Base-by-base conservation (phyloP, 2,113 vertebrate genomes). In the Phainopepla nitens region DNA sequence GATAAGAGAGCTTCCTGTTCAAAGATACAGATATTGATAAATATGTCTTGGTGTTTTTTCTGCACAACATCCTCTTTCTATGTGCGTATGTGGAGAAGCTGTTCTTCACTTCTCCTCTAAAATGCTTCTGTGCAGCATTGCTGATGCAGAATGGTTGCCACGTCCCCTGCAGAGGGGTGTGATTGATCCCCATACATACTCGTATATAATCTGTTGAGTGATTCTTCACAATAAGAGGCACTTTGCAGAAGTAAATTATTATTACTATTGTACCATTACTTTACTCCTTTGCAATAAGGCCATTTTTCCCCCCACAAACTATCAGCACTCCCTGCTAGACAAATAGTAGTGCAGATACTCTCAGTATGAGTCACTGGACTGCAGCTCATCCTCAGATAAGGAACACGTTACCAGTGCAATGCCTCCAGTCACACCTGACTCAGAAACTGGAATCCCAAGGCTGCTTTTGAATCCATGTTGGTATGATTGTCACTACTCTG, bases 231-330 rank as follows among this genome's bases (percentile, higher is more conserved):
- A 41, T 57, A 87, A 93, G 83, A 96, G 92, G 79, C 64, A 65
- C 81, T 95, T 92, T 58, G 76, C 75, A 84, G 64, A 93, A 95
- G 68, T 89, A 94, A 96, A 51, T 94, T 89, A 82, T 95, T 93
- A 64, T 84, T 80, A 57, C 93, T 92, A 49, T 71, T 42, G 15
- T 81, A 51, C 82, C 81, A 93, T 92, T 94, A 83, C 69, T 91
- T 95, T 79, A 77, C 18, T 92, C 33, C 68, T 91, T 82, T 95
- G 81, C 89, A 96, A 80, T 57, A 72, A 54, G 47, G 72, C 86
- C 53, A 82, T 86, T 91, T 82, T 2, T 1, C 13, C 9, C 65
- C 35, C 64, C 27, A 71, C 75, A 76, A 79, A 65, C 50, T 91
- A 39, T 56, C 78, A 92, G 62, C 57, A 44, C 61, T 83, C 29